Evolutionary conservation across 2,797 vertebrate species (phyloP), one percentile per base, ranked within the genome.

Genomic region (Rhinogobio ventralis): DNA sequence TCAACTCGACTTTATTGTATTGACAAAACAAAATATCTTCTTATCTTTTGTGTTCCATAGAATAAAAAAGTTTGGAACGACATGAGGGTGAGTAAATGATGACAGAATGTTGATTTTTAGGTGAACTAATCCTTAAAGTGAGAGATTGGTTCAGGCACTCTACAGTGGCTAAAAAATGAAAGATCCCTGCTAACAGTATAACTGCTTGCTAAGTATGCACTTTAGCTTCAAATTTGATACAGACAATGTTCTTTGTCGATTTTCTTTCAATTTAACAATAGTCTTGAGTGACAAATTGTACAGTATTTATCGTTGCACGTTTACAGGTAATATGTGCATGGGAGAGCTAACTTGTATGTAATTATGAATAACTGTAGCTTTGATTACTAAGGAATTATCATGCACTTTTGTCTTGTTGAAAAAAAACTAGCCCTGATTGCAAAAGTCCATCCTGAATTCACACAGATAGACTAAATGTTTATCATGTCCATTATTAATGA

Each of bases 161-260:
- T 42, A 7, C 30, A 5, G 30, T 64, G 42, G 23, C 36, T 45
- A 78, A 77, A 11, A 71, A 67, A 68, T 6, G 49, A 81, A 66
- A 84, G 74, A 85, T 82, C 55, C 62, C 78, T 64, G 62, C 36
- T 85, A 71, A 67, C 76, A 77, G 80, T 83, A 74, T 79, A 84
- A 78, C 46, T 67, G 69, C 82, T 81, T 79, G 74, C 23, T 79
- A 57, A 85, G 82, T 86, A 89, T 89, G 87, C 87, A 89, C 87
- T 89, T 89, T 88, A 87, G 55, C 51, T 30, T 68, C 72, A 82
- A 71, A 85, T 84, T 72, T 72, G 68, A 51, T 33, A 72, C 30
- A 83, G 73, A 71, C 4, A 13, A 79, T 23, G 2, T 57, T n/a
- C 7, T 30, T 49, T 53, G 42, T 53, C 1, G 4, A 76, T 30